Evolutionary conservation across 1,140 invertebrate species (phyloP).

Genomic region (Ditylenchus dipsaci): DNA sequence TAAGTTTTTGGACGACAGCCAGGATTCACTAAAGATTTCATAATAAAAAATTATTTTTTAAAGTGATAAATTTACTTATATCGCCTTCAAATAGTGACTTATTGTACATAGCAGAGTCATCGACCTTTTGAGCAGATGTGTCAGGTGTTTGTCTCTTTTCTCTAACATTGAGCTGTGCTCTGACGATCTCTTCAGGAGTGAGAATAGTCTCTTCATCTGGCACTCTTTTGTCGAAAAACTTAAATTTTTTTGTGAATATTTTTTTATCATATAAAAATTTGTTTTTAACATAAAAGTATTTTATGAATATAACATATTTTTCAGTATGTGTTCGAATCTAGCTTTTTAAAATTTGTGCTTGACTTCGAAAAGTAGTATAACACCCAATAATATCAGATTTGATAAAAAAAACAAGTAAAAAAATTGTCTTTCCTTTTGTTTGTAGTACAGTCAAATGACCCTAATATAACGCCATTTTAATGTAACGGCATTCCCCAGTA

Average conservation of each 20-base stretch:
- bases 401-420: no score
- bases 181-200: constrained; percentile 30
- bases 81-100: constrained; percentile 51
- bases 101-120: constrained; percentile 57
- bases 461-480: no score
- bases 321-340: no score
- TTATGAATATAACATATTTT: no score
- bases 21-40: constrained; percentile 41
- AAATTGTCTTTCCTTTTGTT: no score
- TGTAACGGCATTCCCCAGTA: no score
- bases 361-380: no score
- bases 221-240: constrained; percentile 39
- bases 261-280: background rate
- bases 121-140: constrained; percentile 15
- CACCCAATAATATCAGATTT: no score
- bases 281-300: no score
- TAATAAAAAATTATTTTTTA: constrained; percentile 9
- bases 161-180: constrained; percentile 7
- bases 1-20: constrained; percentile 41
- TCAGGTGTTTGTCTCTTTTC: constrained; percentile 11
- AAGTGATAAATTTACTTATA: constrained; percentile 42
- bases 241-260: constrained; percentile 5
- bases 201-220: constrained; percentile 26
- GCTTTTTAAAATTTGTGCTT: no score
- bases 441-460: no score